Evolutionary conservation across 2,888 invertebrate genomes (phyloP), one percentile per base, ranked within the genome.

Genomic region (Andrena trimmerana): DNA sequence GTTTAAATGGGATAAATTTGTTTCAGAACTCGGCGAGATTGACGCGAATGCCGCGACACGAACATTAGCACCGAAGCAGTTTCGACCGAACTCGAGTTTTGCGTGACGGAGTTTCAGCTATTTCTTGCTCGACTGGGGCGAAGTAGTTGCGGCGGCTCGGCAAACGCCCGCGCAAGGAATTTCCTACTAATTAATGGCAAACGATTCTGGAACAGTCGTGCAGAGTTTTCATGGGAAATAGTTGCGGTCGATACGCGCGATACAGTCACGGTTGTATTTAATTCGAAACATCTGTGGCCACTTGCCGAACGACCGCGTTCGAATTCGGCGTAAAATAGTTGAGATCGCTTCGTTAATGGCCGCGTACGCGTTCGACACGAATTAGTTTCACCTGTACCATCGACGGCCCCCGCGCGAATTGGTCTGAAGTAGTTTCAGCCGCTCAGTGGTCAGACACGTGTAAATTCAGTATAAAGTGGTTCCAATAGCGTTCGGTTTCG

Each of bases 271-370:
- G 31, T 50, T 36, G 59, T 36, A 52, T 60, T 79, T 62, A 60
- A 79, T 66, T 62, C 29, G 59, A 54, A 60, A n/a, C 78, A 78
- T 62, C 66, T 62, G 71, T 29, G 52, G 31, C 16, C 52, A 29
- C 66, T 57, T 57, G 52, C n/a, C 24, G 24, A 78, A 78, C 42
- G 27, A 33, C 5, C 42, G 10, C 27, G 24, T 20, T 31, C 10
- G 57, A 52, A 36, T 48, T 36, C 48, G 33, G 24, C 4, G 27
- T 27, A n/a, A 57, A 79, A 65, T 33, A 50, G n/a, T 31, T 13
- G 29, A 1, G n/a, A 70, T 69, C 59, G 57, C 36, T 69, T 27
- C n/a, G 36, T 31, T 57, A n/a, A 69, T n/a, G 16, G 16, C 16
- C 36, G 16, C n/a, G 2, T 13, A 13, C 27, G 57, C 20, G 59